phyloP scores from a whole-genome alignment of 2,113 vertebrate species.

The Sphaerodactylus townsendi region DNA sequence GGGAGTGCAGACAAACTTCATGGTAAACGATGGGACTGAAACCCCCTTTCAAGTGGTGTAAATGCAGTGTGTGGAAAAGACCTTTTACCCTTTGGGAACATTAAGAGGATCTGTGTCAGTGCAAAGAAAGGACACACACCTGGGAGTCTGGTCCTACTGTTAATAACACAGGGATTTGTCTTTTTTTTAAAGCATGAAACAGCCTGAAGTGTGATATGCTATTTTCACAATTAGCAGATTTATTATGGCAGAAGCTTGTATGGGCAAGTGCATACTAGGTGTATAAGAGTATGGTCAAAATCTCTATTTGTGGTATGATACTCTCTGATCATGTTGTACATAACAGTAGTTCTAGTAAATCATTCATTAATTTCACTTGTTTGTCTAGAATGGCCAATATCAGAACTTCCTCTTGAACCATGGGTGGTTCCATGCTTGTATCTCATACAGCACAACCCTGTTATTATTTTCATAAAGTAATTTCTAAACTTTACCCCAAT shows the following conservation, averaged over 20 bases:
- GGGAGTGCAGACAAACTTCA: too few relatives aligned
- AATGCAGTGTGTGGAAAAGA: too few relatives aligned
- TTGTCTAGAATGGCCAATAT: slow-evolving; percentile 70
- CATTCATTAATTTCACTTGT: slow-evolving; percentile 72
- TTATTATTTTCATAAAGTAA: slow-evolving; percentile 84
- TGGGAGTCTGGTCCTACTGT: background rate
- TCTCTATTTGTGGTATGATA: background rate
- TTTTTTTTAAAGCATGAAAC: background rate
- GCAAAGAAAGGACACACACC: background rate
- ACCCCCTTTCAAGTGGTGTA: too few relatives aligned
- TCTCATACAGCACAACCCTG: slow-evolving; percentile 78
- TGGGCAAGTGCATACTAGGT: background rate
- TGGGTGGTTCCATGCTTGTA: slow-evolving; percentile 67
- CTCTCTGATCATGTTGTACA: background rate
- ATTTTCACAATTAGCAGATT: background rate
- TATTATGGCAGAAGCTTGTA: slow-evolving; percentile 1
- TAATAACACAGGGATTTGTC: background rate
- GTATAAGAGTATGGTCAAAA: background rate
- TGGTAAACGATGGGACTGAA: too few relatives aligned
- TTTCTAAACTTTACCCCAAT: slow-evolving; percentile 88
- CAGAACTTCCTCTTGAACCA: slow-evolving; percentile 70
- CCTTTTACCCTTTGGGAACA: too few relatives aligned
- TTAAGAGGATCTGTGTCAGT: background rate
- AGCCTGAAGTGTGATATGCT: background rate
- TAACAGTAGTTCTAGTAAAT: slow-evolving; percentile 70